These are phyloP conservation scores for Alentia gelatinosa DNA, from an alignment of 2,888 invertebrate genomes.

Conservation along the genomic window DNA sequence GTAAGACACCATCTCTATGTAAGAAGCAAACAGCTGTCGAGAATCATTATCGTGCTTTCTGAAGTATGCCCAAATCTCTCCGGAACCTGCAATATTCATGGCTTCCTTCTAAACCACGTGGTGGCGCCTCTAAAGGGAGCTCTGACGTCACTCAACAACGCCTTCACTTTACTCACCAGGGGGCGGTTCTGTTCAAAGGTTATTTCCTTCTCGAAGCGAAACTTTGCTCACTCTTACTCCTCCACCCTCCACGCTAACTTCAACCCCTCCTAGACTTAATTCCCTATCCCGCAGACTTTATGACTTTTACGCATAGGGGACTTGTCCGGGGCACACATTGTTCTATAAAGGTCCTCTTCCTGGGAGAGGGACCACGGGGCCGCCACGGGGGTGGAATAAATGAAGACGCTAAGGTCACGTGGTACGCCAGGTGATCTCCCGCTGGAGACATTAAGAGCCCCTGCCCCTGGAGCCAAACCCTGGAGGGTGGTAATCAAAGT, in stretches of 20 bases:
- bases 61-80: background rate
- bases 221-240: background rate
- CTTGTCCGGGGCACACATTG: background rate
- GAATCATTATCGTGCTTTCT: no score
- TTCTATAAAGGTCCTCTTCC: background rate
- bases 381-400: no score
- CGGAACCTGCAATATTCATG: background rate
- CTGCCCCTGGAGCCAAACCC: background rate
- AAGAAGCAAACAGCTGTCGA: no score
- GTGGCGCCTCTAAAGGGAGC: background rate
- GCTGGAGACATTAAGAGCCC: background rate
- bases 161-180: background rate
- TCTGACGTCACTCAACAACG: background rate
- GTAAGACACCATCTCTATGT: no score
- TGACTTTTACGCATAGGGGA: no score
- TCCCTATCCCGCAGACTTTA: no score
- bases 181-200: background rate
- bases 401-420: background rate
- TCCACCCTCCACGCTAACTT: background rate
- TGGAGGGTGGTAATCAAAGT: slow-evolving; percentile 5
- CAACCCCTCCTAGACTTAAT: background rate
- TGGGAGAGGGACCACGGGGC: background rate
- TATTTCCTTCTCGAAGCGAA: background rate
- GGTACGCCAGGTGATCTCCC: background rate
- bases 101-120: background rate